Base-by-base conservation (phyloP, 2,888 invertebrate genomes). In the Chrysomela aeneicollis region DNA sequence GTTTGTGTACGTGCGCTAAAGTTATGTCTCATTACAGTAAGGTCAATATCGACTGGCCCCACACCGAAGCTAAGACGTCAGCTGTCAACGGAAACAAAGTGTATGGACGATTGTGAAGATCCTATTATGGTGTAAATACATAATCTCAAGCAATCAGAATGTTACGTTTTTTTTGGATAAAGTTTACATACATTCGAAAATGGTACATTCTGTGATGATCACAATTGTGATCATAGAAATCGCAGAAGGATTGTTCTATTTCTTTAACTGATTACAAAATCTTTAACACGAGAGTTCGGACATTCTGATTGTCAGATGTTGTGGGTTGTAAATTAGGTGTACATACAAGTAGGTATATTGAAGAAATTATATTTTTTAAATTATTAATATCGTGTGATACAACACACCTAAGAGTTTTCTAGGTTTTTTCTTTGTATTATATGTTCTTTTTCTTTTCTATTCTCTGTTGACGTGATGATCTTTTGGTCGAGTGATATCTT, bases 101-200 rank as follows among this genome's bases (percentile, higher is more conserved):
- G 78, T 59, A 76, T 80, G 55, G 79, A 82, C 59, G 83, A 83
- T 71, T 81, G 82, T 68, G 83, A 83, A 63, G 83, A 83, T 76
- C 82, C 83, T 9, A 83, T 83, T 62, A 83, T 83, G 82, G 83
- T 83, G 76, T 83, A 78, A 79, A 70, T 59, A 50, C 42, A n/a
- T 8, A 42, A 42, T 42, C 9, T 15, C 42, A 12, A 42, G n/a
- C 42, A 42, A 42, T 42, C 15, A 42, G 42, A 42, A 42, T 3
- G 42, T 15, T 42, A 10, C 32, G 32, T 42, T 3, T 1, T n/a
- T 15, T 26, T 60, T 30, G 58, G 30, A 47, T 19, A 58, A 47
- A 57, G 37, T 54, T 42, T 26, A 47, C 26, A 26, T 17, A 8
- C 42, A 42, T 21, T 42, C 46, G 21, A 42, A 26, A 57, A 10